phyloP scores from a whole-genome alignment of 2,888 invertebrate species.

The Oscheius sp. region DNA sequence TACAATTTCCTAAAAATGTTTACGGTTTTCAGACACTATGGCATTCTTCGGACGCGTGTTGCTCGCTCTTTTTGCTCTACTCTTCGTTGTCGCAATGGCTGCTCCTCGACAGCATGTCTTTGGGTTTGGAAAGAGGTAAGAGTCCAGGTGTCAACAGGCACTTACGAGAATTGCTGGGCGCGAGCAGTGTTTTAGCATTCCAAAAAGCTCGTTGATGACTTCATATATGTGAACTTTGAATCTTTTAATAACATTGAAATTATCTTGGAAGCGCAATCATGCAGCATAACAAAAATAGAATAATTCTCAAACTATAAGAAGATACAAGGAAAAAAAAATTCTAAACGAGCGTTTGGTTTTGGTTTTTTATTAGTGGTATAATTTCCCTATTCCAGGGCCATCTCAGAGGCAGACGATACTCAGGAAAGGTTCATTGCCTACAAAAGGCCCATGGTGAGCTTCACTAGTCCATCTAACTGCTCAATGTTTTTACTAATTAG shows the following conservation, averaged over 20 bases:
- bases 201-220: too few relatives aligned
- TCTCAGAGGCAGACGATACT: neutral
- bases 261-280: too few relatives aligned
- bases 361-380: neutral
- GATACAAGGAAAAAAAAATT: too few relatives aligned
- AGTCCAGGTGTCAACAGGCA: neutral
- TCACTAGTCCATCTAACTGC: neutral
- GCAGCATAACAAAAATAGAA: too few relatives aligned
- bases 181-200: too few relatives aligned
- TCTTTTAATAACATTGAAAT: too few relatives aligned
- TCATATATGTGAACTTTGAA: too few relatives aligned
- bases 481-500: neutral
- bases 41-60: conserved; percentile 43
- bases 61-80: conserved; percentile 37
- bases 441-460: conserved; percentile 29
- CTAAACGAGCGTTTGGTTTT: too few relatives aligned
- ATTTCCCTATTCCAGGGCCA: conserved; percentile 1
- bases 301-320: too few relatives aligned
- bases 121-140: conserved; percentile 48
- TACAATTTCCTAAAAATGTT: neutral
- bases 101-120: conserved; percentile 48
- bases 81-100: conserved; percentile 37
- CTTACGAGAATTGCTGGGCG: too few relatives aligned
- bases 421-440: conserved; percentile 9
- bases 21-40: too few relatives aligned